Conservation (phyloP, 2,888 invertebrate genomes). For the Pasiphila rectangulata region DNA sequence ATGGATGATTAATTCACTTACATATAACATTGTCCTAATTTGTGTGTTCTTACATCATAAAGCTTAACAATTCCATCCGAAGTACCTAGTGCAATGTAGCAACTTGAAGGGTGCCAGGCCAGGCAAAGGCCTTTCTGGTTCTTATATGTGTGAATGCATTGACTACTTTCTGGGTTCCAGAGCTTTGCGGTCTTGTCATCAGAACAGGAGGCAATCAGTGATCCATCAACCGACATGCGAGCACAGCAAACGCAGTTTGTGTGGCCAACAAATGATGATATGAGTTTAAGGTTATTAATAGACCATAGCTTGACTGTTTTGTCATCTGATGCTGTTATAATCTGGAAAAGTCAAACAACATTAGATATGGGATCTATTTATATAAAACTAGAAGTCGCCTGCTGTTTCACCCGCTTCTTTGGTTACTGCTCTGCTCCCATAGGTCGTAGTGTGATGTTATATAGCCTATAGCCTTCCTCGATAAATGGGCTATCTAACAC, state of each 20-base stretch:
- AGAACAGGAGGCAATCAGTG: slow-evolving; percentile 90
- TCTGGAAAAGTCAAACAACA: slow-evolving; percentile 53
- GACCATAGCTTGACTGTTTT: slow-evolving; percentile 91
- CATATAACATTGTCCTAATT: slow-evolving; percentile 91
- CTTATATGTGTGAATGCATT: slow-evolving; percentile 87
- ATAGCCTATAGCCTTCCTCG: too few relatives aligned
- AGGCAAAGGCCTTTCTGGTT: slow-evolving; percentile 84
- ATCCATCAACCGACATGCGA: slow-evolving; percentile 88
- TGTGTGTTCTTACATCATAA: slow-evolving; percentile 89
- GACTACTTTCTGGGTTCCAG: slow-evolving; percentile 86
- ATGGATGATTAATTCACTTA: slow-evolving; percentile 55
- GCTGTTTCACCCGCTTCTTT: too few relatives aligned
- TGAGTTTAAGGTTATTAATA: slow-evolving; percentile 84
- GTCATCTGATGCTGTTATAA: slow-evolving; percentile 90
- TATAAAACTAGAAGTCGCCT: too few relatives aligned
- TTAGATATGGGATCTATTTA: neutral
- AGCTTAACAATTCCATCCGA: slow-evolving; percentile 89
- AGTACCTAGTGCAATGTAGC: slow-evolving; percentile 87
- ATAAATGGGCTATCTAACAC: too few relatives aligned
- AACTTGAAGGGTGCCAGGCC: slow-evolving; percentile 92
- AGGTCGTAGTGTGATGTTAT: too few relatives aligned
- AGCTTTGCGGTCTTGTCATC: slow-evolving; percentile 92
- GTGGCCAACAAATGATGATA: slow-evolving; percentile 87
- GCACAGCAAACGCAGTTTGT: slow-evolving; percentile 91
- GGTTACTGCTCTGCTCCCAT: too few relatives aligned